These are phyloP conservation scores for Cathartes aura DNA, from an alignment of 2,113 vertebrate species.

Conservation along the genomic window DNA sequence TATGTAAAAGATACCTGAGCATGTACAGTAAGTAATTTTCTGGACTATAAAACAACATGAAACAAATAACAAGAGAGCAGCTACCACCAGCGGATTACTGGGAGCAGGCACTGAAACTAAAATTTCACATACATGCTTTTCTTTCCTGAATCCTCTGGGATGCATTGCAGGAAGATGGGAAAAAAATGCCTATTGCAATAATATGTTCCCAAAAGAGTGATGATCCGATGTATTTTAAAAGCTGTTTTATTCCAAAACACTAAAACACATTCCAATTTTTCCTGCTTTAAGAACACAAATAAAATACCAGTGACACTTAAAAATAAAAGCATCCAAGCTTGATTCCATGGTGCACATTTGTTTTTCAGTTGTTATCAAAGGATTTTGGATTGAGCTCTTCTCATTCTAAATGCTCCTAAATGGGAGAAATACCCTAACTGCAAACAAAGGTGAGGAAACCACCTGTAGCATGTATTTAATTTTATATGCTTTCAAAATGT, in stretches of 20 bases:
- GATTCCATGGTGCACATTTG: neutral
- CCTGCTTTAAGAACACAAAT: neutral
- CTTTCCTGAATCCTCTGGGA: neutral
- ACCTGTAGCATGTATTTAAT: neutral
- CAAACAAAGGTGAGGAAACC: neutral
- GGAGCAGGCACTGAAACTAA: neutral
- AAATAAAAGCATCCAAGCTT: neutral
- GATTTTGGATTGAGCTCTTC: neutral
- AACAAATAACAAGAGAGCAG: neutral
- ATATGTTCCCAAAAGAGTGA: neutral
- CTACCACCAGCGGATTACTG: neutral
- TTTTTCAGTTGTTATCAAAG: neutral
- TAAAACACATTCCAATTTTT: neutral
- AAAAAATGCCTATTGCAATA: neutral
- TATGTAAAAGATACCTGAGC: neutral
- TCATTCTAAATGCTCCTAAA: neutral
- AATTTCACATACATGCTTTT: neutral
- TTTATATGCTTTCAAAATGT: neutral
- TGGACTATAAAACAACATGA: neutral
- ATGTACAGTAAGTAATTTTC: slow-evolving; percentile 6
- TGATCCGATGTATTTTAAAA: neutral
- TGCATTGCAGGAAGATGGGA: neutral
- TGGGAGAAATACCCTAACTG: neutral
- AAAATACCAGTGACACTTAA: neutral
- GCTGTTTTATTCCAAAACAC: neutral